phyloP scores from a whole-genome alignment of 2,888 invertebrate genomes.

The Fragum sueziense region DNA sequence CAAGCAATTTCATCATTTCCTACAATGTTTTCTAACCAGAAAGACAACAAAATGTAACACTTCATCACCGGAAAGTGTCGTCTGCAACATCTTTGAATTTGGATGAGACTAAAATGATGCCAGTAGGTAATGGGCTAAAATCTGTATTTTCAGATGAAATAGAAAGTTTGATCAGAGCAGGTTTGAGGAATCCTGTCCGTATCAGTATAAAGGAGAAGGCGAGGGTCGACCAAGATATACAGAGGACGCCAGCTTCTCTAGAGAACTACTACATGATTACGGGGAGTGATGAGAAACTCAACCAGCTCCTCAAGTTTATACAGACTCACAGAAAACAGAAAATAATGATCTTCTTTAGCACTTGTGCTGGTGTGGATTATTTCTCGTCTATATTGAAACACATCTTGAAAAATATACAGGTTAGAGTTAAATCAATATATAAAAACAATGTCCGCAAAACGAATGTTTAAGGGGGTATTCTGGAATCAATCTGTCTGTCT shows the following conservation, averaged over 20 bases:
- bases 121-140: too few species aligned
- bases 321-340: slow-evolving; percentile 85
- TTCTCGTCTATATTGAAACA: slow-evolving; percentile 87
- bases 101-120: too few species aligned
- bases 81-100: too few species aligned
- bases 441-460: too few species aligned
- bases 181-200: slow-evolving; percentile 93
- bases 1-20: too few species aligned
- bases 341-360: slow-evolving; percentile 92
- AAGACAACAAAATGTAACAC: too few species aligned
- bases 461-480: too few species aligned
- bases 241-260: slow-evolving; percentile 84
- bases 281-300: slow-evolving; percentile 87
- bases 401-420: slow-evolving; percentile 65
- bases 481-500: too few species aligned
- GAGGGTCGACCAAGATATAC: slow-evolving; percentile 52
- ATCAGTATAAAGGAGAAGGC: slow-evolving; percentile 95
- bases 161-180: slow-evolving; percentile 93
- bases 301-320: slow-evolving; percentile 91
- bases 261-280: slow-evolving; percentile 88
- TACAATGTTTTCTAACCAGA: too few species aligned
- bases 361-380: slow-evolving; percentile 98
- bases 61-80: too few species aligned
- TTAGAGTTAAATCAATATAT: too few species aligned
- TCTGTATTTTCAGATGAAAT: slow-evolving; percentile 88